These are phyloP conservation scores for Mallotus villosus DNA, from an alignment of 2,797 vertebrate genomes.

Conservation along the genomic window DNA sequence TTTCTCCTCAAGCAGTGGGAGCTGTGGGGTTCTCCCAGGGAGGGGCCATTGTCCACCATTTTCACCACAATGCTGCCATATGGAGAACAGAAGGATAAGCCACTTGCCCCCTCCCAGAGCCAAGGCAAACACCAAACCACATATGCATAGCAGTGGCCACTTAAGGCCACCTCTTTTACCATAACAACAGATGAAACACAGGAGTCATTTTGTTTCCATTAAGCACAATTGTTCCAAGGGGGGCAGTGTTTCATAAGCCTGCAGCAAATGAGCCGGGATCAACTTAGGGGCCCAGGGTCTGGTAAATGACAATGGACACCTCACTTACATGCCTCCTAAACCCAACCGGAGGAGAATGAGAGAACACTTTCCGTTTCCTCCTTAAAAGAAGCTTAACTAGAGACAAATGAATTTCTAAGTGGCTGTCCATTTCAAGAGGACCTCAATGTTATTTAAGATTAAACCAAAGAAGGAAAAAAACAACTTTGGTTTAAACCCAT, in stretches of 20 bases:
- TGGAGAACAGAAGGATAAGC: slow-evolving; percentile 8
- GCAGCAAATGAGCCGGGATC: slow-evolving; percentile 1
- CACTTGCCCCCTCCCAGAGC: slow-evolving; percentile 8
- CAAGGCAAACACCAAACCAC: slow-evolving; percentile 13
- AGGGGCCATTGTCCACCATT: slow-evolving; percentile 3
- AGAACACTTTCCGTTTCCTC: slow-evolving; percentile 2
- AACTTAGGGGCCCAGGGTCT: slow-evolving; percentile 9
- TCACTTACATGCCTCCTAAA: slow-evolving; percentile 9
- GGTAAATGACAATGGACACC: slow-evolving; percentile 9
- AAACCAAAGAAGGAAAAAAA: neutral
- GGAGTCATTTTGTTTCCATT: slow-evolving; percentile 36
- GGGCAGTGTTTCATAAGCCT: neutral
- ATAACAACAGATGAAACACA: slow-evolving; percentile 78
- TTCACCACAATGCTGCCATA: slow-evolving; percentile 8
- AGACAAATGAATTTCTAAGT: slow-evolving; percentile 1
- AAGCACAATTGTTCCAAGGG: slow-evolving; percentile 5
- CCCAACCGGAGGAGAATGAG: neutral
- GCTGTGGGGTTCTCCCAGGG: neutral
- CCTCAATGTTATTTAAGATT: neutral
- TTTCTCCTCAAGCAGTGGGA: neutral
- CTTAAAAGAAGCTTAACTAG: slow-evolving; percentile 6
- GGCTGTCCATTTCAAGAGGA: slow-evolving; percentile 4
- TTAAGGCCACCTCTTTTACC: slow-evolving; percentile 5
- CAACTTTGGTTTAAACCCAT: neutral
- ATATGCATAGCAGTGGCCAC: slow-evolving; percentile 8